Evolutionary conservation across 2,888 invertebrate genomes (phyloP), one percentile per base, ranked within the genome.

Genomic region (Ischnus inquisitorius): DNA sequence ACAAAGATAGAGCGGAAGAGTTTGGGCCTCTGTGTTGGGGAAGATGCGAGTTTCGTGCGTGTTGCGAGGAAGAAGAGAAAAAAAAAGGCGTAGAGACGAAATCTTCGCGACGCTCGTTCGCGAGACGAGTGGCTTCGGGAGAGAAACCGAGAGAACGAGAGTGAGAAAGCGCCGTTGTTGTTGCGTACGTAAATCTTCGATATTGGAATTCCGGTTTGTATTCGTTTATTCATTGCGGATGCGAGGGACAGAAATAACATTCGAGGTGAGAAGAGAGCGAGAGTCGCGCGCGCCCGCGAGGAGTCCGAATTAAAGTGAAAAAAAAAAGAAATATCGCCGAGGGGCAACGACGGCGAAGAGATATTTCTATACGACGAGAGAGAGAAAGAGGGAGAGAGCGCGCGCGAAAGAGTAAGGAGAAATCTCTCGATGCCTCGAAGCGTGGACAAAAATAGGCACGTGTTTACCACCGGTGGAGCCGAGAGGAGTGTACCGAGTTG

Each of bases 361-460:
- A 78, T 78, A 54, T 81, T 54, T 65, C 43, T 19, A 64, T 28
- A 64, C 57, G 48, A 12, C 6, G 54, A 12, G 54, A 39, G 71
- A 62, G 43, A 22, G 72, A 39, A 60, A 43, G 72, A 43, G 34
- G 25, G 28, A 28, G 34, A 67, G 54, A n/a, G n/a, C n/a, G n/a
- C n/a, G n/a, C n/a, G 41, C 12, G 68, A 68, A n/a, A 68, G 68
- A 68, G 39, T 14, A n/a, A 68, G 6, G 39, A n/a, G 39, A 57
- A 67, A 68, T 74, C 75, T 84, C 68, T 65, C 51, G 79, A 76
- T 77, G 68, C 71, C 72, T n/a, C 54, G 74, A 84, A 81, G 68
- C 77, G 75, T 76, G 79, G 79, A 84, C 82, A 48, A 69, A 81
- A 85, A 85, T 85, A 81, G 80, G 75, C 74, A 78, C 85, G 85